Base-by-base conservation (phyloP, 1,140 invertebrate species). In the Brachionus sp. region DNA sequence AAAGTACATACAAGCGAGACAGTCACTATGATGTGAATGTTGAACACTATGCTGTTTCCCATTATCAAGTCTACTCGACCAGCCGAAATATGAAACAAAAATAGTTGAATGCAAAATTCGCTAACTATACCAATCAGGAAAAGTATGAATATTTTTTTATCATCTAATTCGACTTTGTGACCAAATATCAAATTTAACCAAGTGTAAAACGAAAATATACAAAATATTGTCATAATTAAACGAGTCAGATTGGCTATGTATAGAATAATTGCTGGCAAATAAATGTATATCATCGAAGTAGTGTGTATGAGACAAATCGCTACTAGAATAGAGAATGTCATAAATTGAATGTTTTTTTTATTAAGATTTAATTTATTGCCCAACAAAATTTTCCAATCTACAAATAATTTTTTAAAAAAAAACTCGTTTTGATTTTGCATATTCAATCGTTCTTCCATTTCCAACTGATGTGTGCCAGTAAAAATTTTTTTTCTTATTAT, bases 111-210 rank as follows among this genome's bases (percentile, higher is more conserved):
- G 10, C 2, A 75, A 46, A 75, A 75, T 75, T 75, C 70, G 70
- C 70, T 75, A 50, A 75, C 12, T 13, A 75, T 44, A 46, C 70
- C 39, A 46, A 46, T 75, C 44, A 46, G 46, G 46, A 75, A 75
- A 13, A 75, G 23, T 23, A 75, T 25, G n/a, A 46, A 75, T 44
- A 75, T 46, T 46, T 75, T 75, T 50, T 75, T 75, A 75, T 75
- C 70, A 46, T 16, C 44, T 44, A 75, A 25, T 23, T 75, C 13
- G 33, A 25, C 25, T 5, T 46, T 75, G 42, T 75, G 19, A 10
- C 70, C 70, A 75, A 46, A 75, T 13, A 75, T 75, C 25, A 75
- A 46, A 75, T 75, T 75, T 75, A 75, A 46, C 70, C 70, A 75
- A 25, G 70, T 75, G 25, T 75, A 75, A 25, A 75, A 75, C 23